Evolutionary conservation across 2,113 vertebrate genomes (phyloP), one percentile per base, ranked within the genome.

Genomic region (Oxygymnocypris stewartii): DNA sequence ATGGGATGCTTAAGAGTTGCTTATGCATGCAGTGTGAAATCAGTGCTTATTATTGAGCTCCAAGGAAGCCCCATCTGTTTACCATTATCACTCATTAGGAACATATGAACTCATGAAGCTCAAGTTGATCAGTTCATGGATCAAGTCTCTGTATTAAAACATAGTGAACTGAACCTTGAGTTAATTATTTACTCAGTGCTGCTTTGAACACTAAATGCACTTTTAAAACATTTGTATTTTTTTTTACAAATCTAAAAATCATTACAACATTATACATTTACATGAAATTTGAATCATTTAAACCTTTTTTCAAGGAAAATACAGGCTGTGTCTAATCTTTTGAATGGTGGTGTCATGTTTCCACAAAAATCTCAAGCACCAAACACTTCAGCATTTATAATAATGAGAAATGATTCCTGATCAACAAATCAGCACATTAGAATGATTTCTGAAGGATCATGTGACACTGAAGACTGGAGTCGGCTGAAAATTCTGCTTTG

Each of bases 1-100:
- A 37, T n/a, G 71, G 37, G 4, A 2, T 44, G 71, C 71, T n/a
- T n/a, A 44, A 12, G 12, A 47, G 23, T 40, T 75, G 69, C 4
- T 12, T 73, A 12, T 23, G 37, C 69, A 25, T 76, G n/a, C n/a
- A 7, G 5, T 47, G 6, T 16, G 12, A 47, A 76, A 54, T 28
- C 11, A 44, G 73, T 47, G 40, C 42, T 23, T 42, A 42, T 74
- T 40, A 40, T 28, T 16, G n/a, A 76, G 42, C 73, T 75, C 23
- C 73, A 25, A 47, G n/a, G 42, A 76, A 76, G 74, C 42, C 74
- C 16, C 74, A 76, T 76, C 74, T 76, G 74, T 76, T 76, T 76
- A 76, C 74, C 3, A 13, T 76, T 76, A 28, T 76, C n/a, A 14
- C n/a, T 49, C 42, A 76, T 76, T 76, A 28, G n/a, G 42, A 76